These are phyloP conservation scores for Hypocryptadius cinnamomeus DNA, from an alignment of 2,113 vertebrate genomes.

Conservation along the genomic window DNA sequence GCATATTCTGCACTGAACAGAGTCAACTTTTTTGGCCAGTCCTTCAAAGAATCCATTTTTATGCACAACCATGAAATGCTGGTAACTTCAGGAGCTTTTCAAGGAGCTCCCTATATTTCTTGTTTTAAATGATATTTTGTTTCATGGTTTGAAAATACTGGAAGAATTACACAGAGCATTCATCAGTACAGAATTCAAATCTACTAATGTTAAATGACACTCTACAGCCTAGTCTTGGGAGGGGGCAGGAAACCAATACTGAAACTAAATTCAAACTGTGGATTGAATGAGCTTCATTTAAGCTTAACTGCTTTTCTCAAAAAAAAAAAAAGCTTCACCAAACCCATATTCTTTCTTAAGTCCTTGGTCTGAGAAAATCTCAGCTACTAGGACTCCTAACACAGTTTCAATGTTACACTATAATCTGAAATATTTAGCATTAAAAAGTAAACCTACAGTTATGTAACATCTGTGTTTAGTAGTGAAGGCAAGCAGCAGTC, in stretches of 20 bases:
- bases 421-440: not conserved
- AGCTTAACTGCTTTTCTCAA: not conserved
- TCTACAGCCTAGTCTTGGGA: not conserved
- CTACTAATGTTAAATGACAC: not conserved
- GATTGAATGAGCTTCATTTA: not conserved
- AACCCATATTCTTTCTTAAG: not conserved
- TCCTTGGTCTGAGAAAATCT: not conserved
- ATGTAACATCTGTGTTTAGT: not conserved
- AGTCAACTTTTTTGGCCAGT: not conserved
- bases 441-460: not conserved
- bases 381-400: not conserved
- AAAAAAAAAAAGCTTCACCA: not conserved
- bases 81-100: not conserved
- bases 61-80: not conserved
- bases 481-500: not conserved
- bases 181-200: not conserved
- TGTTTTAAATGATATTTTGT: not conserved
- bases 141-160: not conserved
- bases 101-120: not conserved
- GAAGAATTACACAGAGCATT: not conserved
- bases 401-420: not conserved
- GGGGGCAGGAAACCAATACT: rapidly evolving
- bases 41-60: not conserved
- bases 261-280: not conserved
- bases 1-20: not conserved